phyloP scores from a whole-genome alignment of 2,888 invertebrate genomes.

The Tetrapedia diversipes region DNA sequence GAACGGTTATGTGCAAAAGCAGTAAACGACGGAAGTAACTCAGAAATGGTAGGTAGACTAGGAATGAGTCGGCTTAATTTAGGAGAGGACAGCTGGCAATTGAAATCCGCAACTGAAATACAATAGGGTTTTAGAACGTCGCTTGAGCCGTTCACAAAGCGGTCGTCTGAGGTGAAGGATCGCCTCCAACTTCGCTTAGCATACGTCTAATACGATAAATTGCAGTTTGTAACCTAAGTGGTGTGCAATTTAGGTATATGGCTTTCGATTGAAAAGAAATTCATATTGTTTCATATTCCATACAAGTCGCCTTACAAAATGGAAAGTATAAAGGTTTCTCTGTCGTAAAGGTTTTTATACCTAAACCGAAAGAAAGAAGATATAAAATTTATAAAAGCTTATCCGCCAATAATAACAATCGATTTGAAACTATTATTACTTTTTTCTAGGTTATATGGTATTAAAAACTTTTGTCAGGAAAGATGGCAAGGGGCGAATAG shows the following conservation, averaged over 20 bases:
- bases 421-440: neutral
- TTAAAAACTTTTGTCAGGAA: neutral
- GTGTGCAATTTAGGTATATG: slow-evolving; percentile 10
- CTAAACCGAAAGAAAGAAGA: too few relatives aligned
- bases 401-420: too few relatives aligned
- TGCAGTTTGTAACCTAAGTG: slow-evolving; percentile 7
- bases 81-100: slow-evolving; percentile 67
- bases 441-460: neutral
- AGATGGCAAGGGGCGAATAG: neutral
- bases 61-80: slow-evolving; percentile 55
- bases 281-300: neutral
- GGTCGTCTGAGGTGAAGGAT: slow-evolving; percentile 22
- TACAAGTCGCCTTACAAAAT: too few relatives aligned
- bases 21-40: neutral
- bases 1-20: neutral
- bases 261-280: slow-evolving; percentile 20
- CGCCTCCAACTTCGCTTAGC: slow-evolving; percentile 32
- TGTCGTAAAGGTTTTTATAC: neutral
- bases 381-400: too few relatives aligned
- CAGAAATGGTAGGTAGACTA: slow-evolving; percentile 18
- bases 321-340: neutral
- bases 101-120: slow-evolving; percentile 73
- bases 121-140: slow-evolving; percentile 68
- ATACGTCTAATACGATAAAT: slow-evolving; percentile 38
- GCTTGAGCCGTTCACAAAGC: slow-evolving; percentile 59